A percentile compares a stretch with the other conserved stretches of the same genome.
Evolutionary conservation across 2,113 vertebrate species (phyloP).

Genomic region (Carassius gibelio): DNA sequence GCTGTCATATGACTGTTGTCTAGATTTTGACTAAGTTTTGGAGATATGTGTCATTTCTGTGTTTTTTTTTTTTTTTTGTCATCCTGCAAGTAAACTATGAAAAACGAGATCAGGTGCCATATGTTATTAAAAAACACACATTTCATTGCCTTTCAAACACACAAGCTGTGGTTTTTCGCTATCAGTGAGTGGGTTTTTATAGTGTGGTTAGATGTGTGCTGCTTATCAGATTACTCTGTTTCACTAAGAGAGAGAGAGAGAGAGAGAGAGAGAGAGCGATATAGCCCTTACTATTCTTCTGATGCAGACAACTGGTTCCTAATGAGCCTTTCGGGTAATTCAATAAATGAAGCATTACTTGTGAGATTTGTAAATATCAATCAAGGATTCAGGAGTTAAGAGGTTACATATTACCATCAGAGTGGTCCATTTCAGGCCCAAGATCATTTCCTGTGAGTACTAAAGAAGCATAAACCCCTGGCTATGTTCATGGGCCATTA

Average conservation of each 20-base stretch:
- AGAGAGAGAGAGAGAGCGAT: not conserved
- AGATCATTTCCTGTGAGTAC: constrained; percentile 38
- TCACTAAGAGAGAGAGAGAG: not conserved
- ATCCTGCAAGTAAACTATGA: constrained; percentile 1
- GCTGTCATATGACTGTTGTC: constrained; percentile 27
- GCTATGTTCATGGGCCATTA: not conserved
- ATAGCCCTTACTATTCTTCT: not conserved
- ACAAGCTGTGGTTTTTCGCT: not conserved
- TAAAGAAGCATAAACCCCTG: not conserved
- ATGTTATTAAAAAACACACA: not conserved
- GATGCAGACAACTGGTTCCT: not conserved
- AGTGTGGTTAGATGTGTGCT: constrained; percentile 29
- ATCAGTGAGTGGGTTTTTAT: constrained; percentile 49
- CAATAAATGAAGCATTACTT: constrained; percentile 48
- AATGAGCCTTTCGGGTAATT: constrained; percentile 36
- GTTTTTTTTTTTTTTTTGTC: too few relatives aligned
- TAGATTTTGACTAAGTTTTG: constrained; percentile 12
- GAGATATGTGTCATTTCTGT: not conserved
- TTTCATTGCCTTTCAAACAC: not conserved
- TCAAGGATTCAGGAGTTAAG: constrained; percentile 43
- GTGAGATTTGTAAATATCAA: constrained; percentile 46
- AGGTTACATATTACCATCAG: not conserved
- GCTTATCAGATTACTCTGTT: constrained; percentile 48
- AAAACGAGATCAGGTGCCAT: not conserved
- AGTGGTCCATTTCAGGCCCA: constrained; percentile 29